phyloP scores from a whole-genome alignment of 2,113 vertebrate genomes.

The Pseudopodoces humilis region DNA sequence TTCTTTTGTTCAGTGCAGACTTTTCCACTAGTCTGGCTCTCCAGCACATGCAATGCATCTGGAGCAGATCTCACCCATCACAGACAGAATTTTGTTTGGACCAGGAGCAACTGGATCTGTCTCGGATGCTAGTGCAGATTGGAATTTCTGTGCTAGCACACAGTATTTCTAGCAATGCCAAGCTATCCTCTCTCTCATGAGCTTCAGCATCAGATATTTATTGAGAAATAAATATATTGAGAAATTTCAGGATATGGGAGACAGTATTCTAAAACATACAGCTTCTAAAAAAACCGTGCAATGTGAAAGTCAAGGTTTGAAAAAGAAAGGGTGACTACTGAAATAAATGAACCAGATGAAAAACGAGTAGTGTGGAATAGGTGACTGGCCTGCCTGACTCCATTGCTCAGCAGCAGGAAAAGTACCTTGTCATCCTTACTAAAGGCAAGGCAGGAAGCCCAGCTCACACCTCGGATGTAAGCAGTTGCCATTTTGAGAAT shows the following conservation, averaged over 20 bases:
- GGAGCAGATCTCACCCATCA: not conserved
- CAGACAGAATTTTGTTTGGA: not conserved
- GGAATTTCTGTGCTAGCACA: not conserved
- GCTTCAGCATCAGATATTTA: not conserved
- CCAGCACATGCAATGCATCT: not conserved
- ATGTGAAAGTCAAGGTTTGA: not conserved
- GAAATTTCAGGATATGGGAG: not conserved
- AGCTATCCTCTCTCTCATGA: not conserved
- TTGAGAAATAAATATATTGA: not conserved
- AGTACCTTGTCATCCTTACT: constrained; percentile 81
- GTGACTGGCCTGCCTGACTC: not conserved
- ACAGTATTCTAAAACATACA: not conserved
- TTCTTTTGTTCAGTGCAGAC: not conserved
- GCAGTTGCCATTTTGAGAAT: constrained; percentile 87
- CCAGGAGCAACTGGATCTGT: not conserved
- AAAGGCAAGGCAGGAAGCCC: constrained; percentile 87
- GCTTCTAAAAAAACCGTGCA: not conserved
- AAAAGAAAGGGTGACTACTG: not conserved
- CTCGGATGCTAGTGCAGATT: not conserved
- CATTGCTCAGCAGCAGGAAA: not conserved
- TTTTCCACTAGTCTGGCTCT: not conserved
- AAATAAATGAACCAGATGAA: not conserved
- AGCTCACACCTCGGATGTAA: constrained; percentile 83
- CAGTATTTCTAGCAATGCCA: not conserved
- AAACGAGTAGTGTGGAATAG: not conserved